phyloP scores from a whole-genome alignment of 2,797 vertebrate species.

The Mormyrops attenuatus region DNA sequence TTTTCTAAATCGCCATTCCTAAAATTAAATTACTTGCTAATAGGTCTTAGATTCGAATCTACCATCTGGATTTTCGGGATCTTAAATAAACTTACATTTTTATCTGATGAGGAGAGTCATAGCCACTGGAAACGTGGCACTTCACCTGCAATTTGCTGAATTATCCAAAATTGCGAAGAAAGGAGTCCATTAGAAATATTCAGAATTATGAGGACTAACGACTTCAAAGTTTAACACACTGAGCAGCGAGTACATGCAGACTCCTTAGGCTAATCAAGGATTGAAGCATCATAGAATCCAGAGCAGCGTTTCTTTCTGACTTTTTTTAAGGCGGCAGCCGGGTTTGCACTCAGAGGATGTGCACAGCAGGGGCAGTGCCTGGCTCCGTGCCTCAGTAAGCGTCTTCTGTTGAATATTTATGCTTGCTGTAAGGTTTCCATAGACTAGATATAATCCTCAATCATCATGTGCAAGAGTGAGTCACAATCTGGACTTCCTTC shows the following conservation, averaged over 20 bases:
- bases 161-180: conserved; percentile 7
- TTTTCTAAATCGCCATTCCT: not conserved
- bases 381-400: conserved; percentile 37
- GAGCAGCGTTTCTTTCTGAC: conserved; percentile 21
- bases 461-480: conserved; percentile 33
- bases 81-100: not conserved
- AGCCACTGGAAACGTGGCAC: not conserved
- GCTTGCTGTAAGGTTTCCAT: conserved; percentile 36
- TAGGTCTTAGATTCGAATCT: not conserved
- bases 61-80: not conserved
- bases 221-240: conserved; percentile 23
- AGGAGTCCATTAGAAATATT: not conserved
- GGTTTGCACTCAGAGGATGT: conserved; percentile 29
- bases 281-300: conserved; percentile 35
- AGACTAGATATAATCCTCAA: conserved; percentile 15
- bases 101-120: conserved; percentile 25
- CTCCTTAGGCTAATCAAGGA: conserved; percentile 34
- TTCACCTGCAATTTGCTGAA: not conserved
- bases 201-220: conserved; percentile 28
- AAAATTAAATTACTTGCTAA: not conserved
- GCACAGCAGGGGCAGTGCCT: conserved; percentile 36
- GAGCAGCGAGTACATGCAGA: conserved; percentile 19
- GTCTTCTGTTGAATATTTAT: conserved; percentile 39
- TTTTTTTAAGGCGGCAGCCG: conserved; percentile 16
- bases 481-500: conserved; percentile 25